Evolutionary conservation across 2,797 vertebrate species (phyloP), one percentile per base, ranked within the genome.

Genomic region (Clarias laeviceps): DNA sequence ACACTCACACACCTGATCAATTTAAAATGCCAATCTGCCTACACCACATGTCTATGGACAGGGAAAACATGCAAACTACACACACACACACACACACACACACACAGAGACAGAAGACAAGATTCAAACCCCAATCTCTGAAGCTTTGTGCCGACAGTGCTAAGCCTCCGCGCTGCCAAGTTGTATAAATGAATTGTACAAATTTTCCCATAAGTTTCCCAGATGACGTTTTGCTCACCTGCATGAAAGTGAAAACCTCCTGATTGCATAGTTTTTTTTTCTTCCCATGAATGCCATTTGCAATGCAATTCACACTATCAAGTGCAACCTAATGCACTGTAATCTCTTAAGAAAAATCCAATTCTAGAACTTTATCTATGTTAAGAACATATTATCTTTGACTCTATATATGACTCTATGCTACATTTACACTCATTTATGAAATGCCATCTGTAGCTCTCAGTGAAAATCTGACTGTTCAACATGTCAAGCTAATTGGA

Each of bases 401-500:
- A n/a, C n/a, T n/a, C n/a, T n/a, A n/a, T n/a, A n/a, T n/a, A 37
- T 3, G 5, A 61, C 32, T 27, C 24, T 64, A 62, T 15, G 22
- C 15, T n/a, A 45, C 59, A 80, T 27, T 80, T 27, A 45, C 15
- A 37, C 24, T 64, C 59, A 27, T 27, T 65, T 65, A 65, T 64
- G 24, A 45, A 64, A 65, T n/a, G 11, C 78, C 61, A 65, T 80
- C 37, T 80, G 61, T 27, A 34, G 12, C 14, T 32, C 6, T 8
- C 22, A 62, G 20, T 62, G 61, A 78, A 18, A 27, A 65, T 80
- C 78, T 29, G 7, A 80, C 37, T 65, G 61, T 29, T 80, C 78
- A 65, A 64, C 65, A 45, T 12, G 11, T 80, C 78, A 27, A 45
- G 59, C 59, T 80, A 80, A 80, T 80, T 65, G 37, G 78, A 40